Conservation (phyloP, 2,113 vertebrate genomes). For the Equus quagga region DNA sequence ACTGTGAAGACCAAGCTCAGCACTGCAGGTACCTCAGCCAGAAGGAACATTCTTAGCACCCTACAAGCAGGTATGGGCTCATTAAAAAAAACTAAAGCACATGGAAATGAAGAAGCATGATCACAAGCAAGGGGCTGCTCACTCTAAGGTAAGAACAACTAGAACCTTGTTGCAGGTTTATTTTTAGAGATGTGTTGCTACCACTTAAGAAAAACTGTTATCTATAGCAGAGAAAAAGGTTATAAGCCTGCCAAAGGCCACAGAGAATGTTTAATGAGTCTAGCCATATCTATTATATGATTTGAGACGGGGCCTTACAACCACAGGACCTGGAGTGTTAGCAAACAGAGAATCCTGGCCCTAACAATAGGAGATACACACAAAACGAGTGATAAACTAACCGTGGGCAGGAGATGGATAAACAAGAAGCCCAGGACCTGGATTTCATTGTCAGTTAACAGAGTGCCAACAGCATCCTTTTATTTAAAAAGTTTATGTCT, state of each 20-base stretch:
- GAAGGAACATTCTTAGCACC: neutral
- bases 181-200: constrained; percentile 4
- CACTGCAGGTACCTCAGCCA: neutral
- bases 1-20: neutral
- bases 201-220: constrained; percentile 43
- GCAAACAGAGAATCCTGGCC: neutral
- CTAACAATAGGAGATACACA: neutral
- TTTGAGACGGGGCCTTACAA: neutral
- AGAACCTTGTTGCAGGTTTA: neutral
- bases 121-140: neutral
- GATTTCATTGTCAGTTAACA: neutral
- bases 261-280: neutral
- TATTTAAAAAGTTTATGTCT: constrained; percentile 59
- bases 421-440: neutral
- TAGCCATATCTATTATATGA: neutral
- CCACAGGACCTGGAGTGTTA: neutral
- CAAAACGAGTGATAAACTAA: constrained; percentile 9
- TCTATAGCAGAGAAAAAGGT: constrained; percentile 1
- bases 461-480: neutral
- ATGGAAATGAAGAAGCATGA: neutral
- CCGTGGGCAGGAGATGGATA: neutral
- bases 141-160: constrained; percentile 58
- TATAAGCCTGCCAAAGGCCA: constrained; percentile 40
- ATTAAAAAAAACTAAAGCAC: constrained; percentile 30
- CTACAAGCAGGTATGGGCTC: constrained; percentile 64